Base-by-base conservation (phyloP, 2,888 invertebrate genomes). In the Spisula subtruncata region DNA sequence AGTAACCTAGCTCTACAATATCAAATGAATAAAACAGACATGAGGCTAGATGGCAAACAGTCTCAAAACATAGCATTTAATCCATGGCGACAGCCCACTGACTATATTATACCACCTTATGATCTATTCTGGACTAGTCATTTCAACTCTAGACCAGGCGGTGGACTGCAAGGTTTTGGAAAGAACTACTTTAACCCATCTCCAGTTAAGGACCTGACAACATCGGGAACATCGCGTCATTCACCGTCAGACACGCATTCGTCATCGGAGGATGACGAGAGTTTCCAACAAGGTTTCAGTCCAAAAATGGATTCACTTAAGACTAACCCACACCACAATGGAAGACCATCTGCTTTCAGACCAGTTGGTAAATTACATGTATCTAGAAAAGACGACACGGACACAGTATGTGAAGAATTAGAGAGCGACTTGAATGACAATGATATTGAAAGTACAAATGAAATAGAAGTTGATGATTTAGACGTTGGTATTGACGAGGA, bases 81-180 rank as follows among this genome's bases (percentile, higher is more conserved):
- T 48, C 89, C 88, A 10, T 93, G 93, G 93, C 75, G 91, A 48
- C 79, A 90, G 18, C 89, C 91, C 12, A 92, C 90, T 29, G 92
- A 93, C 81, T 90, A 93, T 35, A 89, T 93, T 51, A 91, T 94
- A 18, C 94, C 94, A 6, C 89, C 94, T 12, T 94, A 94, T 83
- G 93, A 94, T 81, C 88, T 94, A 75, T 88, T 94, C 48, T 94
- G 94, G 94, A 93, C 94, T 12, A 93, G 93, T 85, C 93, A 92
- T 54, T 92, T 92, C 79, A 86, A 85, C 20, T 51, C 88, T 25
- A 75, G 91, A 66, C 71, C 87, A 16, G 60, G 41, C 2, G 71
- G 60, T 29, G 86, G 89, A 16, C 12, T 91, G 16, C 51, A 87
- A 81, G 87, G 87, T 29, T 90, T 91, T 83, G 60, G 92, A 86